phyloP scores from a whole-genome alignment of 2,113 vertebrate genomes.

The Orthonyx spaldingii region DNA sequence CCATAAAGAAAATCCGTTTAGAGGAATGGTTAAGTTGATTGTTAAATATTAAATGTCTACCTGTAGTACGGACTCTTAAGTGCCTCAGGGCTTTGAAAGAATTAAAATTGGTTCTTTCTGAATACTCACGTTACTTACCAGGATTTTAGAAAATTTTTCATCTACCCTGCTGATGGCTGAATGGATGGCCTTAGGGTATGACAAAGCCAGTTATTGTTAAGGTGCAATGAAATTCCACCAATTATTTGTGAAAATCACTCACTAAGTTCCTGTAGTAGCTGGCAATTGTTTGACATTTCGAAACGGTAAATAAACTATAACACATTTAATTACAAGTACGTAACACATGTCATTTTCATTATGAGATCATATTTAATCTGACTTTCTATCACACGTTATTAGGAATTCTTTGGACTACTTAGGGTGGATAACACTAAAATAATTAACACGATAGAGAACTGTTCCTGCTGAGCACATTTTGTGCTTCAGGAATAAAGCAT shows the following conservation, averaged over 20 bases:
- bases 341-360: background rate
- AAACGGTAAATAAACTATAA: background rate
- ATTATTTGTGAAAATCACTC: background rate
- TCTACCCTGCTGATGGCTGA: background rate
- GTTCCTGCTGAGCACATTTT: background rate
- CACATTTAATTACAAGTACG: background rate
- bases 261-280: background rate
- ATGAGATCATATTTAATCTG: background rate
- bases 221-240: background rate
- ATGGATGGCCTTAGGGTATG: background rate
- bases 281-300: background rate
- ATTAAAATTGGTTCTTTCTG: background rate
- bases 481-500: background rate
- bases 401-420: background rate
- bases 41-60: slow-evolving; percentile 4
- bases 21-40: background rate
- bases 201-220: background rate
- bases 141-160: slow-evolving; percentile 9
- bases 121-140: background rate
- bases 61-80: background rate
- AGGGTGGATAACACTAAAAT: background rate
- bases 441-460: background rate
- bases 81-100: background rate
- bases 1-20: background rate
- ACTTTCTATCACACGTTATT: background rate